Conservation (phyloP, 2,888 invertebrate genomes). For the Argyra leucocephala region DNA sequence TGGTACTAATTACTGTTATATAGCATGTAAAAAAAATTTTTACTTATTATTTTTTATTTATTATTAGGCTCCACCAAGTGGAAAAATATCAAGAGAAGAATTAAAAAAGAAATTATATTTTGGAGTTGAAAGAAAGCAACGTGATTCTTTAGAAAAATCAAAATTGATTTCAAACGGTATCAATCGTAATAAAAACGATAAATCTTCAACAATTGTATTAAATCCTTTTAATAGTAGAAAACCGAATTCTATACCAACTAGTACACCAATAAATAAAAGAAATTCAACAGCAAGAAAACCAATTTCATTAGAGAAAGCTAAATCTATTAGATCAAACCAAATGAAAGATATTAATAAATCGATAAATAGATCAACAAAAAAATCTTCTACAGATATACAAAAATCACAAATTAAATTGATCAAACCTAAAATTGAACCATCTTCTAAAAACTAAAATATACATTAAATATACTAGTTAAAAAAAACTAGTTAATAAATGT, state of each 20-base stretch:
- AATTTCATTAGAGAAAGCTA: background rate
- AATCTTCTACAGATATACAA: background rate
- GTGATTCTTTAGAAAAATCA: background rate
- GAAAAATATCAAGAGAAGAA: background rate
- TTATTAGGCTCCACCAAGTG: background rate
- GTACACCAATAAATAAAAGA: background rate
- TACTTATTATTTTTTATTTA: background rate
- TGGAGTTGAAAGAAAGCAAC: background rate
- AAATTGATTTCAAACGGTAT: background rate
- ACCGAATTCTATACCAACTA: background rate
- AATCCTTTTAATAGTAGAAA: constrained; percentile 5
- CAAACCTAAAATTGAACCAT: constrained; percentile 8
- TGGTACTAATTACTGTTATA: background rate
- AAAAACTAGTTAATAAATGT: too few relatives aligned
- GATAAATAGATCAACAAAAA: background rate
- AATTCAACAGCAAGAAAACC: background rate
- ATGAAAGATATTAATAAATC: too few relatives aligned
- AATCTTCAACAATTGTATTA: background rate
- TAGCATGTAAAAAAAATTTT: background rate
- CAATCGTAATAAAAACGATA: background rate
- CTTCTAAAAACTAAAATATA: background rate
- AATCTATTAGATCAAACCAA: background rate
- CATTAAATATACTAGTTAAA: too few relatives aligned
- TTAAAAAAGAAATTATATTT: constrained; percentile 3
- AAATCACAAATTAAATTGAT: background rate